These are phyloP conservation scores for Chloroceryle aenea DNA, from an alignment of 2,113 vertebrate genomes.

Conservation along the genomic window DNA sequence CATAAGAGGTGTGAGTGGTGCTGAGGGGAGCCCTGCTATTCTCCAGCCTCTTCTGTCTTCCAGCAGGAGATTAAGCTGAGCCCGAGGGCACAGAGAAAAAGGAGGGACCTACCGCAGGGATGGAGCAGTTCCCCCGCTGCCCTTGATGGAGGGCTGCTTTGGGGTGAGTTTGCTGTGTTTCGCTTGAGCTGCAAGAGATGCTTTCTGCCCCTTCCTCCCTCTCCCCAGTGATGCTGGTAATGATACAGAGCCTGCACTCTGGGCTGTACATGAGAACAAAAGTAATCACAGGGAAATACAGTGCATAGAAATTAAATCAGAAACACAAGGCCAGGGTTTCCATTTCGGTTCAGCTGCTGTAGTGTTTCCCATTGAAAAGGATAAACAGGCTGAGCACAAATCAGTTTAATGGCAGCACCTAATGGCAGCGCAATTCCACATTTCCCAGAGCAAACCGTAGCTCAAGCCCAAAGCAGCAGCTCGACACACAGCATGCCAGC, in stretches of 20 bases:
- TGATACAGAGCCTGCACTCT: not conserved
- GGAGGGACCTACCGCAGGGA: not conserved
- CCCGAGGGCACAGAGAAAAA: fast-evolving
- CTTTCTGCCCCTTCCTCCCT: not conserved
- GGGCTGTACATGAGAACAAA: conserved; percentile 36
- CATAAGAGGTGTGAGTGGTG: not conserved
- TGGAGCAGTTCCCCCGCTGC: not conserved
- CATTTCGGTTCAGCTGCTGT: not conserved
- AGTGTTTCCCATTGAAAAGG: not conserved
- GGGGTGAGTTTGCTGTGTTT: not conserved
- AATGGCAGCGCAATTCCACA: not conserved
- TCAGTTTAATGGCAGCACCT: conserved; percentile 52
- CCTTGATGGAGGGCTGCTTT: not conserved
- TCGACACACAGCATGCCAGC: fast-evolving
- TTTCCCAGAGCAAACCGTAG: not conserved
- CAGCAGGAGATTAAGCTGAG: not conserved
- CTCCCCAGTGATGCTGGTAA: not conserved
- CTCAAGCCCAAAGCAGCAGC: not conserved
- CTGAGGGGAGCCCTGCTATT: fast-evolving
- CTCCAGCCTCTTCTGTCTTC: not conserved
- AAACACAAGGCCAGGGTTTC: conserved; percentile 24
- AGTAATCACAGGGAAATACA: conserved; percentile 13
- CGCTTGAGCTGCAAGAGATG: not conserved
- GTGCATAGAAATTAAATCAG: conserved; percentile 1
- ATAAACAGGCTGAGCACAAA: conserved; percentile 49